phyloP scores from a whole-genome alignment of 1,140 invertebrate species.

The Dufourea novaeangliae region DNA sequence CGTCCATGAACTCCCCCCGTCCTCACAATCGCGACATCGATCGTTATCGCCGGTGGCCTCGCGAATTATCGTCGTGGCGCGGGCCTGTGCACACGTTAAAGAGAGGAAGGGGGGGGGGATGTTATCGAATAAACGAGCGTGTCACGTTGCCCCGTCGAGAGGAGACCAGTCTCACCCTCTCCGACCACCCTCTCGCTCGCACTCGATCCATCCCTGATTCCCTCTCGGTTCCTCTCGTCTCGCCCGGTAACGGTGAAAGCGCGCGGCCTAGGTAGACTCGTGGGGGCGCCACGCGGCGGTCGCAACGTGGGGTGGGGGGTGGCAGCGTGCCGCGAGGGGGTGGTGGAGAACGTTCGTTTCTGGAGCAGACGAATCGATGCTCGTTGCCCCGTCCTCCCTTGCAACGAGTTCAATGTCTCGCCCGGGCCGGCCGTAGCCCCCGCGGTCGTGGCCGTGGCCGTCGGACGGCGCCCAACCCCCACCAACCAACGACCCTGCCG shows the following conservation, averaged over 20 bases:
- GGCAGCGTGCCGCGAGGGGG: slow-evolving; percentile 56
- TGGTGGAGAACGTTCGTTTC: slow-evolving; percentile 71
- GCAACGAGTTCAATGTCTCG: slow-evolving; percentile 80
- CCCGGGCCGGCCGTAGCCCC: slow-evolving; percentile 74
- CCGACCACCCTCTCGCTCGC: background rate
- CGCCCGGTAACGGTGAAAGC: slow-evolving; percentile 53
- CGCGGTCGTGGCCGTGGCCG: slow-evolving; percentile 66
- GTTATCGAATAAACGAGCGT: slow-evolving; percentile 64
- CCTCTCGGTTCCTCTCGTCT: background rate
- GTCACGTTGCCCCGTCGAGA: slow-evolving; percentile 60
- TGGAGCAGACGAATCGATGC: slow-evolving; percentile 79
- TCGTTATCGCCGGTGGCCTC: slow-evolving; percentile 33
- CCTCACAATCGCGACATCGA: slow-evolving; percentile 35
- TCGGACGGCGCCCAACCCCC: slow-evolving; percentile 52
- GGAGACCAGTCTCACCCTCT: background rate
- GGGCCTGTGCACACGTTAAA: slow-evolving; percentile 22
- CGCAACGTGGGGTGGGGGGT: slow-evolving; percentile 55
- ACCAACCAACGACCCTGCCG: background rate
- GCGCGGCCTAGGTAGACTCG: slow-evolving; percentile 43
- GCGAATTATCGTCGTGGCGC: slow-evolving; percentile 38
- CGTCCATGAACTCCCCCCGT: too few relatives aligned
- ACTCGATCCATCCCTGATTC: background rate
- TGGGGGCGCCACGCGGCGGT: slow-evolving; percentile 53
- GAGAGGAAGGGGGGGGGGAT: too few relatives aligned
- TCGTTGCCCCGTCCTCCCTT: slow-evolving; percentile 69